Evolutionary conservation across 1,140 invertebrate genomes (phyloP), one percentile per base, ranked within the genome.

Genomic region (Brachionus koreanus): DNA sequence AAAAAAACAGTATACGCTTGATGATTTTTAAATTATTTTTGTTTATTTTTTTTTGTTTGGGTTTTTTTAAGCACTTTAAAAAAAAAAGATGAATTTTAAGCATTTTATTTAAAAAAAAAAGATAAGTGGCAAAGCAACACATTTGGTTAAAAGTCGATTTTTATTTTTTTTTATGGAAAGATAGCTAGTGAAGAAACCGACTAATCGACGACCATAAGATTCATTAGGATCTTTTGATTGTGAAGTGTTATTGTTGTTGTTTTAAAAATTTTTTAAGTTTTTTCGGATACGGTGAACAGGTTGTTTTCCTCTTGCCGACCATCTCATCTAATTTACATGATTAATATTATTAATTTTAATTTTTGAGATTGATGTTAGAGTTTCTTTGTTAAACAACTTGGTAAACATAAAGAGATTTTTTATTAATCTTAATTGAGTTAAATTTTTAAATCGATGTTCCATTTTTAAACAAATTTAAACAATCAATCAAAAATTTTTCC

Each of bases 111-210:
- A 37, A 65, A 65, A 33, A 65, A 65, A 65, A 65, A n/a, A n/a
- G n/a, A 65, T 13, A 65, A 65, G n/a, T 33, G 33, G 13, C 25
- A 37, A n/a, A n/a, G 29, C 63, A 33, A 33, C 33, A 33, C 25
- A 65, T 37, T 37, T 5, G 33, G 25, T 23, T 65, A 37, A 65
- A 19, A 19, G 49, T 57, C 49, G 49, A 65, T 65, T 65, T 65
- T 65, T 65, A 65, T 65, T 65, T 25, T 63, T 46, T 46, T 63
- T 65, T 65, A 65, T 65, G 63, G n/a, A 65, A 65, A 65, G 33
- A n/a, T 65, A 33, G 63, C 12, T 65, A 13, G 63, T 65, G 25
- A 33, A 33, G 33, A 65, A 33, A 33, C 25, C 35, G 23, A 57
- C 19, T 57, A 25, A 57, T 65, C 63, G 33, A 23, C 13, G 63